Percentiles rank a stretch among this genome's conserved stretches.
Conservation (phyloP, 2,113 vertebrate genomes). For the Lasiurus borealis region DNA sequence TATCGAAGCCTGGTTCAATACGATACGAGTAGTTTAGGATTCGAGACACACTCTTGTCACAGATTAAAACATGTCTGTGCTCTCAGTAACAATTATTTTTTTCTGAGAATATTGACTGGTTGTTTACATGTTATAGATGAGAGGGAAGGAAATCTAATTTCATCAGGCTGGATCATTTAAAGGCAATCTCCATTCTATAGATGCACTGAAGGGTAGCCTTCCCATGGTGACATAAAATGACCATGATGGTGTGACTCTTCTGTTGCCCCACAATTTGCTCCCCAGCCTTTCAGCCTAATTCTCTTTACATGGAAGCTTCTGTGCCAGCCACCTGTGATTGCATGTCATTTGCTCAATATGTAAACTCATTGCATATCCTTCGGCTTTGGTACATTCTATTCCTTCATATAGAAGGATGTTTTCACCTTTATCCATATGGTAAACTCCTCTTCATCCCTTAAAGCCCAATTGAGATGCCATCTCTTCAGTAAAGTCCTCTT, state of each 20-base stretch:
- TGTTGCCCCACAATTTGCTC: slow-evolving; percentile 34
- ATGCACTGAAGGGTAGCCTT: slow-evolving; percentile 50
- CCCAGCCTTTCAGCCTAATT: slow-evolving; percentile 8
- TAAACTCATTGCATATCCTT: not conserved
- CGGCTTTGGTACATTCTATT: not conserved
- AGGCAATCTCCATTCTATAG: slow-evolving; percentile 64
- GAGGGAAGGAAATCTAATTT: slow-evolving; percentile 60
- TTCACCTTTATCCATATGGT: not conserved
- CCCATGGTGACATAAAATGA: slow-evolving; percentile 61
- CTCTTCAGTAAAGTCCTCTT: not conserved
- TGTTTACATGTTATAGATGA: slow-evolving; percentile 70
- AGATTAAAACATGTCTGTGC: slow-evolving; percentile 72
- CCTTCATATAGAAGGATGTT: not conserved
- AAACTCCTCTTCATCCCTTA: not conserved
- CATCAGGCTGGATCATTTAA: slow-evolving; percentile 58
- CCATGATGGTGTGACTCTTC: not conserved
- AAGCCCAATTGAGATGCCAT: not conserved
- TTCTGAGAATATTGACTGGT: slow-evolving; percentile 54
- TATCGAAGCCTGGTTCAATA: slow-evolving; percentile 42
- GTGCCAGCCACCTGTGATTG: not conserved
- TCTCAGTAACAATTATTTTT: slow-evolving; percentile 70
- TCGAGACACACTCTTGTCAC: slow-evolving; percentile 71
- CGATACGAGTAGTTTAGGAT: not conserved
- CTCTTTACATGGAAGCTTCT: not conserved
- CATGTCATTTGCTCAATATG: not conserved